These are phyloP conservation scores for Lamellibrachia satsuma DNA, from an alignment of 2,888 invertebrate species.

Conservation along the genomic window DNA sequence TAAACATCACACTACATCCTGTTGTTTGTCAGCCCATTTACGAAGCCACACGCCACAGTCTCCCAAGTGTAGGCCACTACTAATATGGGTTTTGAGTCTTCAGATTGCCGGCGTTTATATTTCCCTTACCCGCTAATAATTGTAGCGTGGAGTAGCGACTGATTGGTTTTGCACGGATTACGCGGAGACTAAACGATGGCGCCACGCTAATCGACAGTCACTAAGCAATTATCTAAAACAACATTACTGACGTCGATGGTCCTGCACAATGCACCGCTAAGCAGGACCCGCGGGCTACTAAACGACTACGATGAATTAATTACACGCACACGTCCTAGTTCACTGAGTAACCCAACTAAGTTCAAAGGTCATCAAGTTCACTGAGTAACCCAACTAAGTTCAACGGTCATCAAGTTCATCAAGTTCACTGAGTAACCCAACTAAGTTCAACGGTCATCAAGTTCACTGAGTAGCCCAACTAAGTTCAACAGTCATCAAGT, in stretches of 20 bases:
- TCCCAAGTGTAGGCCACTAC: background rate
- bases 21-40: background rate
- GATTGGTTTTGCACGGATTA: background rate
- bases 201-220: background rate
- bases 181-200: background rate
- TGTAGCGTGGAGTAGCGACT: background rate
- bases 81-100: background rate
- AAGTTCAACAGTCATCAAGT: background rate
- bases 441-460: background rate
- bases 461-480: background rate
- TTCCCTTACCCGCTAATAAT: background rate
- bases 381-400: too few relatives aligned
- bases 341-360: background rate
- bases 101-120: background rate
- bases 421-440: background rate
- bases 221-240: background rate
- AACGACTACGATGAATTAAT: background rate
- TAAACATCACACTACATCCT: too few relatives aligned
- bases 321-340: background rate
- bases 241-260: background rate
- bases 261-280: background rate
- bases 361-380: background rate
- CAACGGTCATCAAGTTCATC: too few relatives aligned
- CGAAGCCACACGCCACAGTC: background rate
- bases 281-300: background rate